Evolutionary conservation across 2,888 invertebrate species (phyloP), one percentile per base, ranked within the genome.

Genomic region (Aromia moschata): DNA sequence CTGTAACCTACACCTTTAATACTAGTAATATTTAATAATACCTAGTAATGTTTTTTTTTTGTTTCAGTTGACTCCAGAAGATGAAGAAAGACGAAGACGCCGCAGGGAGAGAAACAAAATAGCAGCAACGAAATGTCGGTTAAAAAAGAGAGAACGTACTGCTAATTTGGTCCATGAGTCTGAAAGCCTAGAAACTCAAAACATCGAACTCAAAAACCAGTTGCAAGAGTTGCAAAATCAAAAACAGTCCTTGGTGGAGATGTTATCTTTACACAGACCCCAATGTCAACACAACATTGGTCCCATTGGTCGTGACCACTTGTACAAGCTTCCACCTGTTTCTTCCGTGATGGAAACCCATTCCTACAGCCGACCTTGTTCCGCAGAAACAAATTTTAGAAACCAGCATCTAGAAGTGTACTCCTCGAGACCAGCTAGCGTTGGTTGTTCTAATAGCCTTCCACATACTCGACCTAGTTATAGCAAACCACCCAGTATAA

Each of bases 21-120:
- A n/a, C n/a, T n/a, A n/a, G n/a, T n/a, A n/a, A n/a, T n/a, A n/a
- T n/a, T n/a, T n/a, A n/a, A n/a, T n/a, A n/a, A n/a, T n/a, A n/a
- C n/a, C n/a, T n/a, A n/a, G n/a, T n/a, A n/a, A n/a, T n/a, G n/a
- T n/a, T n/a, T n/a, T n/a, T n/a, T n/a, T n/a, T n/a, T n/a, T n/a
- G n/a, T 81, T 81, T 1, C 81, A 93, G 92, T 82, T 95, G 67
- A 95, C 96, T 7, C 92, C 93, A 45, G 95, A 95, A 83, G 95
- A 95, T 76, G 95, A 95, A 82, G 95, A 94, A 76, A 85, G 95
- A 30, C 85, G 95, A 56, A 84, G 92, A 59, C 86, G 94, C 56
- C 85, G 96, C 74, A 87, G 96, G 73, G 96, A 96, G 81, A 85
- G 95, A 70, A 96, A 96, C 81, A 96, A 96, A 83, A 93, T 96